Evolutionary conservation across 1,140 invertebrate genomes (phyloP).

Genomic region (Odontomachus brunneus): DNA sequence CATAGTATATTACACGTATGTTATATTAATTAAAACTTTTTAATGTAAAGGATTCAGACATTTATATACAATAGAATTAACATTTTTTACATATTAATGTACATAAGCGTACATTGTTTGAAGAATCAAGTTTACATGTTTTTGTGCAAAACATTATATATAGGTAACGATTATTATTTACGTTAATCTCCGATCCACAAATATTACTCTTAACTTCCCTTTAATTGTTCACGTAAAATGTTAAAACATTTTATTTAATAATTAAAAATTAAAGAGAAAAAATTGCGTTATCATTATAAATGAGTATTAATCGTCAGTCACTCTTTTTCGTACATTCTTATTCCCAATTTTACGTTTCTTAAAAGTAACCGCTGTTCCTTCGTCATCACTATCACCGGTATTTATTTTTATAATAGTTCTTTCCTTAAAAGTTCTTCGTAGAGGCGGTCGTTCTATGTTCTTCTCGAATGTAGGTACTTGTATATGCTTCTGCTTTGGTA

Average conservation of each 20-base stretch:
- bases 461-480: slow-evolving; percentile 76
- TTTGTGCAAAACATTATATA: too few species aligned
- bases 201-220: slow-evolving; percentile 1
- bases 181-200: background rate
- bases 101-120: too few species aligned
- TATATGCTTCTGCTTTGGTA: slow-evolving; percentile 84
- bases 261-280: background rate
- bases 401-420: slow-evolving; percentile 85
- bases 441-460: slow-evolving; percentile 79
- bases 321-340: slow-evolving; percentile 87
- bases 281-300: background rate
- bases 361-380: slow-evolving; percentile 84
- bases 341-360: slow-evolving; percentile 89
- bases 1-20: background rate
- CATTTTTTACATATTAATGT: slow-evolving; percentile 6
- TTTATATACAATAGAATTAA: background rate
- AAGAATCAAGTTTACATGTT: too few species aligned
- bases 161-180: background rate
- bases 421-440: slow-evolving; percentile 88
- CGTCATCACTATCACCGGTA: slow-evolving; percentile 84
- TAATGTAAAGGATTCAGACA: slow-evolving; percentile 5
- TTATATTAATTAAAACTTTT: slow-evolving; percentile 17
- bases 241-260: background rate
- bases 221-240: background rate
- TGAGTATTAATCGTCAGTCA: slow-evolving; percentile 86